Evolutionary conservation across 2,797 vertebrate genomes (phyloP).

Genomic region (Glossophaga mutica): DNA sequence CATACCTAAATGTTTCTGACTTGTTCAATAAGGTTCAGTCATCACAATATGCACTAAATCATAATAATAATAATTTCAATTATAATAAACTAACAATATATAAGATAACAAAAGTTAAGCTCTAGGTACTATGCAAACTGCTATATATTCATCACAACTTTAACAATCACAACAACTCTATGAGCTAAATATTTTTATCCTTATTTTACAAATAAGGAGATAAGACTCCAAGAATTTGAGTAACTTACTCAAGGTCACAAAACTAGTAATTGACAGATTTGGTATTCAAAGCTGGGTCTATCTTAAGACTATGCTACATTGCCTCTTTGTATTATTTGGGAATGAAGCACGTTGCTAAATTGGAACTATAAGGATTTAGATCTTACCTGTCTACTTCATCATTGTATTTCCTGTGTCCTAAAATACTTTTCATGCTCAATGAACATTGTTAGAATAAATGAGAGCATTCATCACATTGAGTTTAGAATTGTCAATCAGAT

Average conservation of each 20-base stretch:
- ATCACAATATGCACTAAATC: not conserved
- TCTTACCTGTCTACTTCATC: not conserved
- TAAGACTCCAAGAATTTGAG: not conserved
- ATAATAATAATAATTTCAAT: not conserved
- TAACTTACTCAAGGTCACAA: not conserved
- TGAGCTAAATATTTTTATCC: not conserved
- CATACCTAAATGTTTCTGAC: not conserved
- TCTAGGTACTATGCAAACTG: not conserved
- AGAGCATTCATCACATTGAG: not conserved
- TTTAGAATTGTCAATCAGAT: not conserved
- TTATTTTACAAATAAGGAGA: conserved; percentile 4
- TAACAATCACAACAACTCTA: not conserved
- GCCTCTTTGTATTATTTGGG: not conserved
- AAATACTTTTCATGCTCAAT: not conserved
- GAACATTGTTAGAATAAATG: not conserved
- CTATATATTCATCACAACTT: not conserved
- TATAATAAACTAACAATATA: not conserved
- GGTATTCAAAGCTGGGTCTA: not conserved
- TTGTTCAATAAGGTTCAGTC: not conserved
- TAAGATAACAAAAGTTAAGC: not conserved
- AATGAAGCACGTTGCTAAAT: not conserved
- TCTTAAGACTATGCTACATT: not conserved
- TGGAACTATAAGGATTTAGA: not conserved
- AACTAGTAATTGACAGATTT: not conserved
- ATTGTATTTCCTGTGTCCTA: not conserved